phyloP scores from a whole-genome alignment of 2,113 vertebrate genomes.

The Motacilla alba region DNA sequence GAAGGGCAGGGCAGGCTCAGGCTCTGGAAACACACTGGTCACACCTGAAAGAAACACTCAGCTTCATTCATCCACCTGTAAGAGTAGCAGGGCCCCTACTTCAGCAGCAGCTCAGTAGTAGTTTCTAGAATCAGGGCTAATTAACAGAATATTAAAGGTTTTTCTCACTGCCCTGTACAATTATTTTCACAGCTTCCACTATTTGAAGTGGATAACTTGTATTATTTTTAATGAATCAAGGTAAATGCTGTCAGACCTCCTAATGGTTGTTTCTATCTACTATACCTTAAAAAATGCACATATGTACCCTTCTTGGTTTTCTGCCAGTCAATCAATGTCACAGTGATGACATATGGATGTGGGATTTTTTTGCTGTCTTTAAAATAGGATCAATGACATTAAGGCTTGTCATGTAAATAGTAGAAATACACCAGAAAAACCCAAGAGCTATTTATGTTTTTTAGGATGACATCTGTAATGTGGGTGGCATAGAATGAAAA shows the following conservation, averaged over 20 bases:
- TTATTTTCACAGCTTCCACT: background rate
- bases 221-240: background rate
- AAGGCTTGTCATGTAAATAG: slow-evolving; percentile 43
- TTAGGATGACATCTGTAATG: slow-evolving; percentile 55
- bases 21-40: background rate
- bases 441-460: background rate
- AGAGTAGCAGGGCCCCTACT: background rate
- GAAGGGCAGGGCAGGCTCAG: background rate
- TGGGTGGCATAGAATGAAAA: slow-evolving; percentile 46
- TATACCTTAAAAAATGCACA: background rate
- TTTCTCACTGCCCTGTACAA: background rate
- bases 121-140: background rate
- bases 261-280: background rate
- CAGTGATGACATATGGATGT: background rate
- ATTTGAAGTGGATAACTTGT: background rate
- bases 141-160: background rate
- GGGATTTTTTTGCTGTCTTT: slow-evolving; percentile 43
- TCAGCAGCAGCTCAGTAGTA: background rate
- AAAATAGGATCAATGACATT: slow-evolving; percentile 50
- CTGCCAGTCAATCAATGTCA: slow-evolving; percentile 5
- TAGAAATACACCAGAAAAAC: slow-evolving; percentile 40
- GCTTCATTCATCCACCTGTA: background rate
- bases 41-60: background rate
- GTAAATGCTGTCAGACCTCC: background rate
- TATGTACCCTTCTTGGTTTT: background rate